Percentiles rank a stretch among this genome's conserved stretches.
Evolutionary conservation across 2,113 vertebrate genomes (phyloP).

Genomic region (Catharus minimus): DNA sequence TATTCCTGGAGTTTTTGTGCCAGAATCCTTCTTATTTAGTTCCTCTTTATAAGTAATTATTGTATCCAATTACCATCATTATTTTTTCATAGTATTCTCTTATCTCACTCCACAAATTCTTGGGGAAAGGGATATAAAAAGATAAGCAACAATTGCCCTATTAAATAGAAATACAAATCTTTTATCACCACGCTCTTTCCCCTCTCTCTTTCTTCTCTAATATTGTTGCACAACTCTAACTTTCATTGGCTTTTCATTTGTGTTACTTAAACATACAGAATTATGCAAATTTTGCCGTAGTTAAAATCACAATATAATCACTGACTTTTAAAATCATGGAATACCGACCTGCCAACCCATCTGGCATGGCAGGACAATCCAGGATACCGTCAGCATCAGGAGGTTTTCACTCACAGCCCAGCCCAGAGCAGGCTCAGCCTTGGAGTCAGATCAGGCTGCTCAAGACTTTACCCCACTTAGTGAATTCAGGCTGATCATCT

Average conservation of each 20-base stretch:
- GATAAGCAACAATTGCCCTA: background rate
- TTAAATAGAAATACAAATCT: background rate
- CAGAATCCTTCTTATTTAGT: constrained; percentile 4
- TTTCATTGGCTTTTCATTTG: background rate
- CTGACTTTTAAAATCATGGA: background rate
- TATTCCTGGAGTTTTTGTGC: constrained; percentile 52
- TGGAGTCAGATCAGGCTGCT: background rate
- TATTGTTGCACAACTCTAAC: background rate
- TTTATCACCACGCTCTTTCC: background rate
- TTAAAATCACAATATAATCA: background rate
- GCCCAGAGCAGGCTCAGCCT: background rate
- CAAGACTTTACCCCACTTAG: background rate
- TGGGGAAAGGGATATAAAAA: background rate
- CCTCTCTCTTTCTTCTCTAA: background rate
- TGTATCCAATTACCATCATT: background rate
- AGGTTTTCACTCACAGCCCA: background rate
- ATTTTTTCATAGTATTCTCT: background rate
- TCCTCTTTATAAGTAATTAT: constrained; percentile 35
- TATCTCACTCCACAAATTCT: background rate
- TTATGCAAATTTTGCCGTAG: background rate
- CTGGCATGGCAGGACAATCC: rapidly evolving
- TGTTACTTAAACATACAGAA: background rate
- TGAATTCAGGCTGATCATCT: background rate
- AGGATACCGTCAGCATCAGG: background rate
- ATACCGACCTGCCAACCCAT: background rate